Evolutionary conservation across 2,797 vertebrate species (phyloP), one percentile per base, ranked within the genome.

Genomic region (Peromyscus melanophrys): DNA sequence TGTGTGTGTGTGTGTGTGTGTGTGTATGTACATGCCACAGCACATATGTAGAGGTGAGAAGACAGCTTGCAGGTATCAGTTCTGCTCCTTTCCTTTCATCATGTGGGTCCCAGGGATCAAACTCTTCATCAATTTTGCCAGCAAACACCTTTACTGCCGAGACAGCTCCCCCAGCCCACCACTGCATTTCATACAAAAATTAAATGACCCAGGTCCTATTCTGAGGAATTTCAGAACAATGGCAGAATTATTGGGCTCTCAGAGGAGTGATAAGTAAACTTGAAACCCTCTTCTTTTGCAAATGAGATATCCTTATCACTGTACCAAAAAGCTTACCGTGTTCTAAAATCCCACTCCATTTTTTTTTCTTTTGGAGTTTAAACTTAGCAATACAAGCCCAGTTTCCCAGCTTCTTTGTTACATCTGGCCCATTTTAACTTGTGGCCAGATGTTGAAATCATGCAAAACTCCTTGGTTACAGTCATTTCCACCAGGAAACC

Each of bases 401-500:
- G 0, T 17, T 65, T 25, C 2, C 37, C 37, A 57, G 25, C 1
- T 92, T 46, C 65, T 49, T 69, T 59, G 71, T 43, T 67, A 71
- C 92, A 88, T 92, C 91, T 96, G 96, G 86, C n/a, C 43, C 40
- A 92, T 90, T 78, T 95, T 78, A 88, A 69, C 65, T 93, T 97
- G 96, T 81, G 95, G 92, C 83, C 95, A 37, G 91, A 94, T 73
- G 87, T 86, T 55, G 73, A 92, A 95, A 92, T 80, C 71, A 31
- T 65, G 71, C 0, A 2, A 93, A 93, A 96, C 92, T 17, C 86
- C 86, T 91, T 94, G 95, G 96, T 95, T 65, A 46, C 11, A 77
- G 76, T 43, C 1, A 97, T 96, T 92, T 90, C 73, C 89, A 94
- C 40, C 67, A 90, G 93, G 89, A 98, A 96, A 90, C 71, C 63